Base-by-base conservation (phyloP, 2,797 vertebrate species). In the Natrix natrix region DNA sequence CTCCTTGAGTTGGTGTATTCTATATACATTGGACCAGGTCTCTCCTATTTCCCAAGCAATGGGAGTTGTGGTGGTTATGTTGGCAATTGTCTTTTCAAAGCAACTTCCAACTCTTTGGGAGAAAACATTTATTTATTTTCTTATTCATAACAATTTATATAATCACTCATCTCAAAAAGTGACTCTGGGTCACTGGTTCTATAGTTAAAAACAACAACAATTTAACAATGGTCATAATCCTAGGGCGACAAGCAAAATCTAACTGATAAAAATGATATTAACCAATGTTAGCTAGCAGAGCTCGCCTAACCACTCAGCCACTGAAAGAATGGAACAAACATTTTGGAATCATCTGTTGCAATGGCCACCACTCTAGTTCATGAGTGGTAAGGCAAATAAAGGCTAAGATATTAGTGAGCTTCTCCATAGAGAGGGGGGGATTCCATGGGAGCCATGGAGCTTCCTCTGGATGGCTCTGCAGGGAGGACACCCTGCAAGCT, bases 401-500 rank as follows among this genome's bases (percentile, higher is more conserved):
- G 16, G 60, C 24, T 69, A 16, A 11, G 7, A 11, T 37, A 69
- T 56, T 43, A 87, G n/a, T 60, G 74, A 90, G 56, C 48, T 60
- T 55, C 48, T 32, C 83, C 11, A 11, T 87, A 32, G 3, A 32
- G 57, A 48, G 20, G 48, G 37, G 4, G 48, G 4, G 86, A 24
- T 26, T 8, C 20, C 20, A 55, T 86, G 43, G 69, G 63, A 92
- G 89, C 52, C 55, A 78, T 17, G 0, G 32, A 48, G 56, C 88
- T 90, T 90, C 91, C 2, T 22, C 61, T 78, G 89, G 83, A 60
- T 83, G 59, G 60, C 61, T 92, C 92, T 92, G 74, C 24, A n/a
- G 48, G 32, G 48, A 92, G 91, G 90, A 66, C 86, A 91, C 59
- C 66, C 52, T 92, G 52, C 26, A 57, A 20, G 66, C 52, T 61